These are phyloP conservation scores for Monodelphis domestica DNA, from an alignment of 2,797 vertebrate species.

Conservation along the genomic window DNA sequence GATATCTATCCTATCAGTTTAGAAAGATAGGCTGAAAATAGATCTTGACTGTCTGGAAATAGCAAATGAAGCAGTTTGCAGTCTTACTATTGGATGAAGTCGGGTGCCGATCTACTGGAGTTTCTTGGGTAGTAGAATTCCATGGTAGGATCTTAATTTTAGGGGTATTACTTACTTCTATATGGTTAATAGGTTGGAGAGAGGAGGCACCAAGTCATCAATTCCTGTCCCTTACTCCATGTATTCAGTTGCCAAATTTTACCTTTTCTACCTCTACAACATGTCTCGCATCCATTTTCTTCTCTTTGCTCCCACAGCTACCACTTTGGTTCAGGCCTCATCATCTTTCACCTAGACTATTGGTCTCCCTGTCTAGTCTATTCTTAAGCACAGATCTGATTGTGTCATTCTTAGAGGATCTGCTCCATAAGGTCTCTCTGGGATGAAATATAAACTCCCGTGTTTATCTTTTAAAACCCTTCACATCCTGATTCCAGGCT, in stretches of 20 bases:
- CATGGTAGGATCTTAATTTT: not conserved
- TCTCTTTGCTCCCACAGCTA: not conserved
- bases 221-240: not conserved
- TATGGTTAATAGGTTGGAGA: not conserved
- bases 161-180: not conserved
- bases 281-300: not conserved
- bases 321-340: not conserved
- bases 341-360: not conserved
- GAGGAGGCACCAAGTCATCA: not conserved
- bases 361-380: too few species aligned
- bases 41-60: not conserved
- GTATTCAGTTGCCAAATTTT: not conserved
- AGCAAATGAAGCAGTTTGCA: not conserved
- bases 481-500: not conserved
- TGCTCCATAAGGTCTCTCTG: too few species aligned
- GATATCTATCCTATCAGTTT: too few species aligned
- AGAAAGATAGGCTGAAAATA: not conserved
- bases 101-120: not conserved
- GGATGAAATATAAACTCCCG: not conserved
- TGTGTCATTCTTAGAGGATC: too few species aligned
- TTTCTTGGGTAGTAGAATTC: not conserved
- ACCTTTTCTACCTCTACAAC: not conserved
- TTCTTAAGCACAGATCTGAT: not conserved
- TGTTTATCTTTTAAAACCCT: not conserved
- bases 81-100: not conserved